A percentile compares a stretch with the other conserved stretches of the same genome.
Evolutionary conservation across 2,113 vertebrate genomes (phyloP).

Genomic region (Cololabis saira): DNA sequence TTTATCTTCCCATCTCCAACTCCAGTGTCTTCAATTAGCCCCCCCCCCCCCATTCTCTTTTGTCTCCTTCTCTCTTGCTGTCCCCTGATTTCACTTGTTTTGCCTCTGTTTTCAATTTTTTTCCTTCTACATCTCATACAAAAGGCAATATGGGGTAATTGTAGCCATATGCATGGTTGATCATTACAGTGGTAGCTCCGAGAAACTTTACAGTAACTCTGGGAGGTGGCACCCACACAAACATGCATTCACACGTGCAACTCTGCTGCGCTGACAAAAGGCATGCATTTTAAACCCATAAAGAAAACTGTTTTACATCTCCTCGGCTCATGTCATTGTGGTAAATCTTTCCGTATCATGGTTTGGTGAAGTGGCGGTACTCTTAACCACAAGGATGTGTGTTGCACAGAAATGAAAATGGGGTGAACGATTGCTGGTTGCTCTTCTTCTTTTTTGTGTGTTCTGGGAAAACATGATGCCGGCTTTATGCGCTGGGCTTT

Average conservation of each 20-base stretch:
- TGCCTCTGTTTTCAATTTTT: constrained; percentile 26
- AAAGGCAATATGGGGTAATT: constrained; percentile 64
- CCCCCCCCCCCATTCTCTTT: not conserved
- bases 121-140: constrained; percentile 26
- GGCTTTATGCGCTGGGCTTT: constrained; percentile 61
- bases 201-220: constrained; percentile 40
- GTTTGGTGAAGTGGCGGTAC: constrained; percentile 57
- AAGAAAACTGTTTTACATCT: constrained; percentile 32
- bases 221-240: constrained; percentile 21
- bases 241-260: constrained; percentile 15
- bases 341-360: constrained; percentile 61
- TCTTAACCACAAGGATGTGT: constrained; percentile 47
- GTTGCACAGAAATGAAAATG: constrained; percentile 62
- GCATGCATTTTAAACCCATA: constrained; percentile 12
- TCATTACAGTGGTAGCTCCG: constrained; percentile 64
- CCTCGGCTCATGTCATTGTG: constrained; percentile 37
- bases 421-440: constrained; percentile 33
- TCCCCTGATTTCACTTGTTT: constrained; percentile 28
- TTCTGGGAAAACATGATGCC: constrained; percentile 46
- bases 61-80: not conserved
- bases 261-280: constrained; percentile 10
- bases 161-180: constrained; percentile 68
- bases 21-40: constrained; percentile 10
- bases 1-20: constrained; percentile 4
- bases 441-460: constrained; percentile 41